Conservation (phyloP, 2,797 vertebrate species). For the Trematomus bernacchii region DNA sequence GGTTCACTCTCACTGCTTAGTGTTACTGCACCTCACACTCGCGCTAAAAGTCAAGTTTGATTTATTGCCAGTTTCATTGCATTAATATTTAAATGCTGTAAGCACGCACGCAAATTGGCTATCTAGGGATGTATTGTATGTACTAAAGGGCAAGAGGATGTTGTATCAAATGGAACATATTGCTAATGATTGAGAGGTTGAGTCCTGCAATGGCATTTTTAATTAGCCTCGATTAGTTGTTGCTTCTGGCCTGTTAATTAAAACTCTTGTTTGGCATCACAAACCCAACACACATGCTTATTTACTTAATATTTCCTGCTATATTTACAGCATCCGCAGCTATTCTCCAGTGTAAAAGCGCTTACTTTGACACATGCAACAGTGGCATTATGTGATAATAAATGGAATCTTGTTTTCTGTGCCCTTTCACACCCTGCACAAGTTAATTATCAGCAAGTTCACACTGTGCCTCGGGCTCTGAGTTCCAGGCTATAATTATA, state of each 20-base stretch:
- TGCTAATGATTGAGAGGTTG: background rate
- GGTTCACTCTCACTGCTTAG: background rate
- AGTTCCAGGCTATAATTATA: conserved; percentile 55
- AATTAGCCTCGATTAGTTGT: conserved; percentile 6
- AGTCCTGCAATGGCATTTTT: background rate
- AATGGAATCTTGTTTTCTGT: conserved; percentile 29
- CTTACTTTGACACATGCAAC: background rate
- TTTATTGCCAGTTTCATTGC: background rate
- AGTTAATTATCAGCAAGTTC: conserved; percentile 48
- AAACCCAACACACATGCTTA: background rate
- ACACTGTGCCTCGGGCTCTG: conserved; percentile 30
- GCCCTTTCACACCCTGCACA: conserved; percentile 26
- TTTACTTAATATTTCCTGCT: background rate
- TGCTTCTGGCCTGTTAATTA: background rate
- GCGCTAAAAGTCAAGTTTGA: background rate
- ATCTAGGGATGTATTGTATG: background rate
- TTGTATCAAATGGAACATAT: background rate
- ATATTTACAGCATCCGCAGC: background rate
- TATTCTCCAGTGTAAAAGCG: background rate
- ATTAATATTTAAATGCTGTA: background rate
- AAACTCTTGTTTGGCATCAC: conserved; percentile 7
- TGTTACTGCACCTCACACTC: background rate
- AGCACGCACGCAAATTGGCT: background rate
- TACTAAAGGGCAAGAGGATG: too few relatives aligned
- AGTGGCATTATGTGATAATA: conserved; percentile 13